A percentile compares a stretch with the other conserved stretches of the same genome.
These are phyloP conservation scores for Onthophagus taurus DNA, from an alignment of 1,140 invertebrate species.

Conservation along the genomic window DNA sequence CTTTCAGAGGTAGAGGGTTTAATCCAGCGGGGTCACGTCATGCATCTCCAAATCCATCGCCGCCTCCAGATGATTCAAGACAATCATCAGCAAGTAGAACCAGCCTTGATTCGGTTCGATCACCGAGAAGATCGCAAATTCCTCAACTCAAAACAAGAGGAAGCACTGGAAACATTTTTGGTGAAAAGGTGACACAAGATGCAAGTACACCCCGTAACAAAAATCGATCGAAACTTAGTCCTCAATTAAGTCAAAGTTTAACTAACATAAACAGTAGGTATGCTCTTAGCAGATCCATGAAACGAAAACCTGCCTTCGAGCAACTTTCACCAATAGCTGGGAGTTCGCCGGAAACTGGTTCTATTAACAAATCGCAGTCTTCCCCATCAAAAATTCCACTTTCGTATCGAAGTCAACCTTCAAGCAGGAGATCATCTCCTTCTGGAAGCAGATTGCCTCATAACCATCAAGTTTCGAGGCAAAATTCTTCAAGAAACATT, in stretches of 20 bases:
- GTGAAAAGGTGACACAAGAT: slow-evolving; percentile 23
- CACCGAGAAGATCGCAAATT: slow-evolving; percentile 23
- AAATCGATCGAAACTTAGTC: slow-evolving; percentile 15
- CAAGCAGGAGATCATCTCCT: slow-evolving; percentile 28
- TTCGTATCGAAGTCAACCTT: slow-evolving; percentile 27
- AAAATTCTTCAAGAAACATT: slow-evolving; percentile 20
- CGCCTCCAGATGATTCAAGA: slow-evolving; percentile 23
- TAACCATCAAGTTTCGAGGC: slow-evolving; percentile 11
- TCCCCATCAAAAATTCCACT: slow-evolving; percentile 31
- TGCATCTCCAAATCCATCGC: slow-evolving; percentile 30
- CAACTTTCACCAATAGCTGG: slow-evolving; percentile 32
- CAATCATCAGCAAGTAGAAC: slow-evolving; percentile 4
- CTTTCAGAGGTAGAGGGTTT: slow-evolving; percentile 48
- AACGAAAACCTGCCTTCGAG: slow-evolving; percentile 22
- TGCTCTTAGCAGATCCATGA: slow-evolving; percentile 2
- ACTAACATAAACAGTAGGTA: slow-evolving; percentile 18
- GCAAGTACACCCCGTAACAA: background rate
- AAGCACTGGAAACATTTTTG: slow-evolving; percentile 19
- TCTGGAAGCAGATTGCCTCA: slow-evolving; percentile 10
- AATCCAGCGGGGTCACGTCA: slow-evolving; percentile 36
- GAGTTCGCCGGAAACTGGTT: slow-evolving; percentile 31
- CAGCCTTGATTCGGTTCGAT: background rate
- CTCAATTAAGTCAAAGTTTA: slow-evolving; percentile 31
- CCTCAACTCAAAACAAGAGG: slow-evolving; percentile 21
- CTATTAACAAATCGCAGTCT: slow-evolving; percentile 32